phyloP scores from a whole-genome alignment of 2,888 invertebrate genomes.

The Pyrrhosoma nymphula region DNA sequence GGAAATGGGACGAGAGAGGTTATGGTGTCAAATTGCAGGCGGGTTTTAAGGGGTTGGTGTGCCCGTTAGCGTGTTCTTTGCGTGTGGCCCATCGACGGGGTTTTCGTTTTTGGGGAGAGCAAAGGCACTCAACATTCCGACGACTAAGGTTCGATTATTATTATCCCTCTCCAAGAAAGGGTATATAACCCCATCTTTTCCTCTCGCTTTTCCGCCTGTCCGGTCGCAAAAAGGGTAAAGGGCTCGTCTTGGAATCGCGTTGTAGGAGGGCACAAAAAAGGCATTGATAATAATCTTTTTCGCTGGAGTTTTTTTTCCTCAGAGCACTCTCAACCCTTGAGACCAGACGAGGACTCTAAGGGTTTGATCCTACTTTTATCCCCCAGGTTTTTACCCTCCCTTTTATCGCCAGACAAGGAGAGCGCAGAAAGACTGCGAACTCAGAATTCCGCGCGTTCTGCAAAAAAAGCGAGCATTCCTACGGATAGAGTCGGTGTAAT shows the following conservation, averaged over 20 bases:
- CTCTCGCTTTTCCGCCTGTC: neutral
- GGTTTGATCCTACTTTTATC: neutral
- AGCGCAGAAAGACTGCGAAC: neutral
- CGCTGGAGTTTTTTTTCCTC: neutral
- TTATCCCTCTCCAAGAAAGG: neutral
- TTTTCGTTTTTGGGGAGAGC: neutral
- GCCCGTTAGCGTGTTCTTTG: neutral
- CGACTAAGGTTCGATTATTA: neutral
- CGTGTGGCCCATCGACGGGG: neutral
- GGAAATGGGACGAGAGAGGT: constrained; percentile 40
- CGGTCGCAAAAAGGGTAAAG: neutral
- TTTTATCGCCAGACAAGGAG: neutral
- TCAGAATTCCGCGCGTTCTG: neutral
- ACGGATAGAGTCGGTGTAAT: neutral
- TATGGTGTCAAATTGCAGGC: constrained; percentile 8
- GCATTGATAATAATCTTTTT: neutral
- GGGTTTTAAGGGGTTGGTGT: neutral
- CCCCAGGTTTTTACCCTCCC: neutral
- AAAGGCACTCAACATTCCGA: neutral
- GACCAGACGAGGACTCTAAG: neutral
- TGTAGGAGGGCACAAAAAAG: neutral
- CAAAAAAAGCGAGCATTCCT: neutral
- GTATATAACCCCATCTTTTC: neutral
- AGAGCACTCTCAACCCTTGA: neutral
- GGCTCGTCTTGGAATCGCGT: neutral